Base-by-base conservation (phyloP, 2,113 vertebrate genomes). In the Prolemur simus region DNA sequence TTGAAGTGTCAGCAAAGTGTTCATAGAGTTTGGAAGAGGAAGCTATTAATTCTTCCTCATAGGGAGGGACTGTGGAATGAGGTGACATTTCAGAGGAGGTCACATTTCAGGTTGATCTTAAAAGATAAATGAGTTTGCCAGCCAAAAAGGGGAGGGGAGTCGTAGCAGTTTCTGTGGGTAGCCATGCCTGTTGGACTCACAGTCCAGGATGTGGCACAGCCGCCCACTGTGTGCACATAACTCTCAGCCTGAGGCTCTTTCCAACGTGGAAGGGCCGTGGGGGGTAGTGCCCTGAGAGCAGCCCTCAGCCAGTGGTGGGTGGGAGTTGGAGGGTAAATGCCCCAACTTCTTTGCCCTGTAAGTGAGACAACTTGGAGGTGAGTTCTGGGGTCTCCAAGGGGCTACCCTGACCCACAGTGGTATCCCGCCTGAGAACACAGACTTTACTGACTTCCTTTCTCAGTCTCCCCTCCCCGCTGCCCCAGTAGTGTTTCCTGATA, bases 91-190 rank as follows among this genome's bases (percentile, higher is more conserved):
- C 64, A 54, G 45, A 74, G 34, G 47, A 66, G 37, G 32, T 71
- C 87, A 56, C 37, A 42, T 80, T 83, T 88, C 29, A 45, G n/a
- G 23, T 68, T 54, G 34, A 23, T 77, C 85, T 86, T 86, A 45
- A 69, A 76, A 56, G 80, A 69, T 9, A 42, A 85, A 21, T 29
- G 18, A 66, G 21, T 68, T 54, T 86, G 9, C 27, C 13, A 27
- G n/a, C 34, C 63, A 45, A 21, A 54, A 25, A 9, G 21, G 18
- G 32, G n/a, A 29, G 23, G 4, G 27, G 18, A n/a, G 3, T 1
- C 6, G 29, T 0, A n/a, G 49, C 27, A 13, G 56, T 64, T 74
- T 81, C 73, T 39, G 12, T 42, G 21, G 8, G 14, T 18, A 11
- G 56, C 14, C 15, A 12, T 3, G 13, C 32, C 56, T 12, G 1